A percentile compares a stretch with the other conserved stretches of the same genome.
phyloP scores from a whole-genome alignment of 2,888 invertebrate genomes.

The Hypena proboscidalis region DNA sequence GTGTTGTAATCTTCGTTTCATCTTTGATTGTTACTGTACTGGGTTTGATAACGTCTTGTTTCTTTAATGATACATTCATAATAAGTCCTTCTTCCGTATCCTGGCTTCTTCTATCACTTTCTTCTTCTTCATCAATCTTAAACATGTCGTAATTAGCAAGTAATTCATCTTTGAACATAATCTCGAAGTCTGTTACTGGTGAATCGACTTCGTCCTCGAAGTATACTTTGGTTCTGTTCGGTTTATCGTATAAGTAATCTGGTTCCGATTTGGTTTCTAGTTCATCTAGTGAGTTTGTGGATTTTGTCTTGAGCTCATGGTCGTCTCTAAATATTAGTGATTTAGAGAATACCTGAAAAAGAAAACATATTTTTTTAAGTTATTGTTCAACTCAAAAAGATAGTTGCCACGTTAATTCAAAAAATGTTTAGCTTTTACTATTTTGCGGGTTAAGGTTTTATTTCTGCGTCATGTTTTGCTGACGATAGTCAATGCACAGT shows the following conservation, averaged over 20 bases:
- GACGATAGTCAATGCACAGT: too few relatives aligned
- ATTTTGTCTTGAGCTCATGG: conserved; percentile 66
- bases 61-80: conserved; percentile 73
- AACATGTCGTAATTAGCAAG: conserved; percentile 72
- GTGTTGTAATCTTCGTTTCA: conserved; percentile 76
- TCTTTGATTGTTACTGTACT: conserved; percentile 77
- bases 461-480: too few relatives aligned
- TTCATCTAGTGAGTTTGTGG: conserved; percentile 67
- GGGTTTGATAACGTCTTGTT: conserved; percentile 76
- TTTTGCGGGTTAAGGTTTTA: too few relatives aligned
- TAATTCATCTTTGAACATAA: conserved; percentile 83
- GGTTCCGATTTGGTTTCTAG: conserved; percentile 79
- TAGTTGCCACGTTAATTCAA: too few relatives aligned
- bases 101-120: conserved; percentile 65
- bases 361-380: not conserved
- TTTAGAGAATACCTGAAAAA: conserved; percentile 81
- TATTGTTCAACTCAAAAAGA: too few relatives aligned
- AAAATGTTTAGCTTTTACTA: too few relatives aligned
- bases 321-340: conserved; percentile 82
- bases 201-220: conserved; percentile 81
- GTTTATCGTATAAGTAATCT: conserved; percentile 70
- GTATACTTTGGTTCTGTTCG: conserved; percentile 78
- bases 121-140: conserved; percentile 81
- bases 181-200: conserved; percentile 81
- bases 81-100: conserved; percentile 75